phyloP scores from a whole-genome alignment of 2,888 invertebrate species.

The Parnassius orleans region DNA sequence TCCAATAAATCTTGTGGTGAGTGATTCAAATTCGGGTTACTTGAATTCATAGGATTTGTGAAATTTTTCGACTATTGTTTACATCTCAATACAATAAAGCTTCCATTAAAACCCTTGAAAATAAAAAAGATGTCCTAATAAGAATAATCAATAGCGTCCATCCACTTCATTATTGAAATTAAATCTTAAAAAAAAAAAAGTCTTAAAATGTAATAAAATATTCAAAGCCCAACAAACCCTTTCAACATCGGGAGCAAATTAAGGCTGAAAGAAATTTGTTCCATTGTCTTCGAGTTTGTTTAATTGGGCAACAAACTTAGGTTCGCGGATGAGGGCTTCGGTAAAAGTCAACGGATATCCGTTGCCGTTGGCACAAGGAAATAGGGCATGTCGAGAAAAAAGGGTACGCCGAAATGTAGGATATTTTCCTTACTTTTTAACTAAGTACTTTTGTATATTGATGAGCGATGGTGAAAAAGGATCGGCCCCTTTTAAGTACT shows the following conservation, averaged over 20 bases:
- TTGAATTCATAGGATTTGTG: too few relatives aligned
- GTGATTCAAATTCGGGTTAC: too few relatives aligned
- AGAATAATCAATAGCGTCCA: conserved; percentile 23
- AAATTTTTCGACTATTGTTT: too few relatives aligned
- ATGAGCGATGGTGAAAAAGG: background rate
- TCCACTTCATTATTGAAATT: conserved; percentile 34
- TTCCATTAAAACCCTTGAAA: conserved; percentile 7
- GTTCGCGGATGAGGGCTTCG: conserved; percentile 36
- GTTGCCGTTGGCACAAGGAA: conserved; percentile 22
- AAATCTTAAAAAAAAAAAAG: conserved; percentile 6
- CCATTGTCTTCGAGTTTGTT: conserved; percentile 44
- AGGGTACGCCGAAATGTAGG: background rate
- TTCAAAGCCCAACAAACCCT: conserved; percentile 27
- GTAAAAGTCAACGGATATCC: conserved; percentile 58
- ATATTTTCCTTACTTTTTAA: conserved; percentile 4
- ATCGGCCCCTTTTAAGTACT: background rate
- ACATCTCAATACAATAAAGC: background rate
- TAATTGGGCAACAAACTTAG: conserved; percentile 56
- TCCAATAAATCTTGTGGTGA: too few relatives aligned
- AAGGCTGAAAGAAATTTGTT: conserved; percentile 36
- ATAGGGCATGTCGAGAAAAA: conserved; percentile 8
- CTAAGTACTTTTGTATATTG: background rate
- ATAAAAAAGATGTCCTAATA: conserved; percentile 13
- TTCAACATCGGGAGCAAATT: conserved; percentile 39
- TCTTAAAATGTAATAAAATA: conserved; percentile 22